Evolutionary conservation across 37 sponge, comb jelly and placozoan genomes (phyloP), one percentile per base, ranked within the genome.

Genomic region (Crambe crambe): DNA sequence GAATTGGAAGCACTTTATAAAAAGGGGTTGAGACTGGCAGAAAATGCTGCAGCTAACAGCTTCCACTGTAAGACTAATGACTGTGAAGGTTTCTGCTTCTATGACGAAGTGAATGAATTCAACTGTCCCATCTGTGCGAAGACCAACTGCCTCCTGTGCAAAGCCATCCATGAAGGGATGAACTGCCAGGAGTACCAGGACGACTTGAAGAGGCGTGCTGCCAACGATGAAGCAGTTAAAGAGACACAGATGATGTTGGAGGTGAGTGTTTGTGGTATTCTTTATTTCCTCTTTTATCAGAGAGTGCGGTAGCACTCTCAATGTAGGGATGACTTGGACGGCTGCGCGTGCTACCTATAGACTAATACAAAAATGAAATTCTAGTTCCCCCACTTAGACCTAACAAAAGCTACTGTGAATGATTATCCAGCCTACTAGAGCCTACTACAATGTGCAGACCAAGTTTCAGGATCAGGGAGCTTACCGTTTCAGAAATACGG

Each of bases 101-200:
- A 93, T 72, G 97, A 96, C 42, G 91, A 96, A 20, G 90, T 89
- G 42, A 92, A 92, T 54, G 78, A 88, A 60, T 95, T 90, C 65
- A 23, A 59, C 31, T 94, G 95, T 31, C 85, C 77, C 15, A 68
- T 87, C 30, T 94, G 95, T 54, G 79, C 59, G 21, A 81, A 87
- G 67, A 65, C 20, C 4, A 94, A 93, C 76, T 93, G 94, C 57
- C 61, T 93, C 20, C 62, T 86, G 40, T 95, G 96, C 60, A 95
- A 95, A 78, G 97, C 97, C 42, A 92, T 90, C 67, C 97, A 96
- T 62, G 85, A 84, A 34, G 93, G 78, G 8, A 90, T 88, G 97
- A 90, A 96, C 87, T 96, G 97, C 57, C 79, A 96, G 79, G 89
- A 96, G 86, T 96, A 96, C 70, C 97, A 96, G 61, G 97, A 96